These are phyloP conservation scores for Albula goreensis DNA, from an alignment of 2,113 vertebrate genomes.

Conservation along the genomic window DNA sequence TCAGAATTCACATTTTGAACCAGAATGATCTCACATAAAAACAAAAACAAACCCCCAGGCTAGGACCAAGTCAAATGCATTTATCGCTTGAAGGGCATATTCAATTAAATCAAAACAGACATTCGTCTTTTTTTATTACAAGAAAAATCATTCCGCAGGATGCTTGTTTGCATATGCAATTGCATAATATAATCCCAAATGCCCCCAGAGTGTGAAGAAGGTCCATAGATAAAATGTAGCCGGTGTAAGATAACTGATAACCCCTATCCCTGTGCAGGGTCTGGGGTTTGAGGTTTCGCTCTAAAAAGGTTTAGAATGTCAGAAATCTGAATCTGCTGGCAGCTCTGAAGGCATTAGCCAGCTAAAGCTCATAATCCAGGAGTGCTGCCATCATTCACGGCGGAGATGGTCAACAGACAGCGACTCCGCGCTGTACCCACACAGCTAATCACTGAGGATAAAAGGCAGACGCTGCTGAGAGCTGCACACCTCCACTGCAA, in stretches of 20 bases:
- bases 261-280: not conserved
- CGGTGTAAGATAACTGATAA: not conserved
- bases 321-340: not conserved
- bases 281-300: not conserved
- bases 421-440: not conserved
- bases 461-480: not conserved
- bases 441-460: not conserved
- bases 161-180: no score
- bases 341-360: constrained; percentile 2
- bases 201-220: not conserved
- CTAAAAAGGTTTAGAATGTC: not conserved
- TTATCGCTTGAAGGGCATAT: no score
- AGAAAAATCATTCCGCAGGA: no score
- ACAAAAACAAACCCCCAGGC: no score
- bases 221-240: not conserved
- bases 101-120: no score
- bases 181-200: not conserved
- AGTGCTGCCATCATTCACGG: not conserved
- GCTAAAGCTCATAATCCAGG: not conserved
- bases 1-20: not conserved
- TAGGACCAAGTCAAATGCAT: no score
- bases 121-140: no score
- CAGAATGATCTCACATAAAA: not conserved
- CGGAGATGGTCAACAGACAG: not conserved
- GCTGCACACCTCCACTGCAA: not conserved